Base-by-base conservation (phyloP, 2,888 invertebrate species). In the Hofmannophila pseudospretella region DNA sequence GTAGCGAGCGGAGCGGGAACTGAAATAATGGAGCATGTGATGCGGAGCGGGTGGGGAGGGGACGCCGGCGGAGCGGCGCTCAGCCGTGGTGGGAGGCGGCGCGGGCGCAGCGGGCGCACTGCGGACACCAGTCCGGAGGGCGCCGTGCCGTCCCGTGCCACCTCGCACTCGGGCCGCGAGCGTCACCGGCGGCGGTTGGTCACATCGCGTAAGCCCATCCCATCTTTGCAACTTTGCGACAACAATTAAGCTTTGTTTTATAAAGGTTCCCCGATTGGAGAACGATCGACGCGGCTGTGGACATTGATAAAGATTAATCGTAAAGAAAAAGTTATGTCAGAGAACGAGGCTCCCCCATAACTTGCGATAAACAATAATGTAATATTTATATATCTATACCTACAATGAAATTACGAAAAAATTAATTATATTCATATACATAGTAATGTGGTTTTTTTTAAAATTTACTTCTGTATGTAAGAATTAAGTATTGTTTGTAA, bases 201-300 rank as follows among this genome's bases (percentile, higher is more conserved):
- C 89, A 89, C 90, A 90, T 90, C 89, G 90, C 90, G 90, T 89
- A 89, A 90, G 90, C 90, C 90, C 90, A 90, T 90, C 90, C 90
- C 90, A 89, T 88, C 52, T 75, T 85, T 80, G 73, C 81, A 78
- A 78, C 44, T 69, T 84, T 76, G 76, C 86, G 84, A 86, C 86
- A 86, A 86, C 86, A 86, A 86, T 86, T 86, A 86, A 86, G 86
- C 86, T 85, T 82, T 81, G 84, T 84, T 82, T 76, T 58, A 11
- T 30, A 56, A 53, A 54, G 52, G 57, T 60, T 74, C 68, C 66
- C 72, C 56, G 39, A 61, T 67, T 59, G 47, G 67, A 72, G 73
- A 76, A 74, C 71, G 57, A 66, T 74, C 75, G 79, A 73, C 76
- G 78, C 74, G 73, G 84, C 86, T 86, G 86, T 86, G 85, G 84